Evolutionary conservation across 1,140 invertebrate species (phyloP), one percentile per base, ranked within the genome.

Genomic region (Lepidurus apus): DNA sequence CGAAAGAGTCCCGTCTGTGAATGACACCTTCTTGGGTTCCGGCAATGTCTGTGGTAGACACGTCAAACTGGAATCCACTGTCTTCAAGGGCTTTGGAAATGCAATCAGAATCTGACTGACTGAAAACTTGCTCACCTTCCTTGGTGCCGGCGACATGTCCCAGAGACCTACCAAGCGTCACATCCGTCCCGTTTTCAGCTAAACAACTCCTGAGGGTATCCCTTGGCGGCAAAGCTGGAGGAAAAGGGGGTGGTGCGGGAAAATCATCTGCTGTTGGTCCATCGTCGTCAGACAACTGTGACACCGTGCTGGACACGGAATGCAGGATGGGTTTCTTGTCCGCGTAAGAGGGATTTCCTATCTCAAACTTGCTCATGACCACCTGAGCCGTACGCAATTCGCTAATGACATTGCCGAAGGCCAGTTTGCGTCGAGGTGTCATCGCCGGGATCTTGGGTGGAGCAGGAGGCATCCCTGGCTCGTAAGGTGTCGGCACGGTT

Each of bases 361-460:
- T 7, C 6, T 65, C 53, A 7, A 65, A 65, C 13, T 65, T 65
- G 53, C 17, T 65, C 53, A 65, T n/a, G 21, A 65, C 53, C 53
- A 9, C 53, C 8, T 65, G 53, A 9, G 53, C 53, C 9, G 53
- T 65, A n/a, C 65, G 45, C 76, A 77, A 42, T 53, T 77, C 76
- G 34, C 44, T 77, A 17, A 77, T 77, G 21, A 77, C 76, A 45
- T 77, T 26, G 42, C 76, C 76, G 21, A 53, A 77, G 3, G 76
- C 76, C 45, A 53, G 42, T 45, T 77, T 77, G n/a, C 76, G 76
- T 34, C 76, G n/a, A 17, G 76, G 76, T 26, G 76, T 77, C 76
- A 77, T 77, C 10, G 24, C 76, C 8, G 53, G 53, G 9, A 65
- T 7, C 53, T 65, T 65, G 53, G 8, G 53, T 1, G 1, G 17